These are phyloP conservation scores for Neocloeon triangulifer DNA, from an alignment of 1,140 invertebrate species.

Conservation along the genomic window DNA sequence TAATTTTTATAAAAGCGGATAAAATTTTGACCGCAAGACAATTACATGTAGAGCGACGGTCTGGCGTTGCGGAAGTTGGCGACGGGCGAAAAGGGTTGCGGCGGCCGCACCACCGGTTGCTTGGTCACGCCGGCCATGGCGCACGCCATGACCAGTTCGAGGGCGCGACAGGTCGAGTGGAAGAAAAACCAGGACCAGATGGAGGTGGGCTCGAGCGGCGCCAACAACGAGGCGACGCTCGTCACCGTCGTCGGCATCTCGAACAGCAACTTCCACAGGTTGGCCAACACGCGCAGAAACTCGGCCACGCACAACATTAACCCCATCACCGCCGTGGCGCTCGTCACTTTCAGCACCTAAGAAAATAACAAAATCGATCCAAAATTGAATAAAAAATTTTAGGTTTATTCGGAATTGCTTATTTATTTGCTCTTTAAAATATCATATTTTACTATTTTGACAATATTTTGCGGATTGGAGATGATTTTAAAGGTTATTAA, in stretches of 20 bases:
- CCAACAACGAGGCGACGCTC: neutral
- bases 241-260: neutral
- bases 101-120: constrained; percentile 29
- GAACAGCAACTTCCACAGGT: constrained; percentile 3
- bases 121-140: constrained; percentile 35
- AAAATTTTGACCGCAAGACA: too few species aligned
- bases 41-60: constrained; percentile 21
- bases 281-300: constrained; percentile 21
- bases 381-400: too few species aligned
- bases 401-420: too few species aligned
- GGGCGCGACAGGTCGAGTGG: constrained; percentile 23
- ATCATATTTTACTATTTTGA: too few species aligned
- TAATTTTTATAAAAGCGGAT: too few species aligned
- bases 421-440: too few species aligned
- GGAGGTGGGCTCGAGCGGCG: constrained; percentile 4
- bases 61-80: constrained; percentile 23
- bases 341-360: constrained; percentile 25
- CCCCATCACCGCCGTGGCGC: constrained; percentile 25
- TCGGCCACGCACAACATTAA: constrained; percentile 25
- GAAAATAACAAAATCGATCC: too few species aligned
- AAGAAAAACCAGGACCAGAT: constrained; percentile 28
- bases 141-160: constrained; percentile 30
- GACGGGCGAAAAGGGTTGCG: too few species aligned
- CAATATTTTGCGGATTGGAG: too few species aligned
- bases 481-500: too few species aligned